Evolutionary conservation across 2,113 vertebrate genomes (phyloP), one percentile per base, ranked within the genome.

Genomic region (Rhea americana): DNA sequence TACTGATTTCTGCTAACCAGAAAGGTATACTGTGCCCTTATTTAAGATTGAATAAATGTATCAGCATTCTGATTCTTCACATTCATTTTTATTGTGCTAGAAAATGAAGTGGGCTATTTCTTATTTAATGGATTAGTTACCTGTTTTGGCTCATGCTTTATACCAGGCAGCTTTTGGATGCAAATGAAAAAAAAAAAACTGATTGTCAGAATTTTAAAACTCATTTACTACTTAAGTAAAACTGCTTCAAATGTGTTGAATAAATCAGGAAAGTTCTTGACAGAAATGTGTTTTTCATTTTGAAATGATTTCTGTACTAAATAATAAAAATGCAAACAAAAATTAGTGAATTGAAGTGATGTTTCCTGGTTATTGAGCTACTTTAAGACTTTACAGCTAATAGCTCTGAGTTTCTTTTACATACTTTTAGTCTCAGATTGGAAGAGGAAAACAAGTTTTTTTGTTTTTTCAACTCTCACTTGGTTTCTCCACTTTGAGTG

Each of bases 121-220:
- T 82, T 82, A 87, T 87, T 91, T 91, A 76, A 76, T 37, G 21
- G 63, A 28, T 82, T 76, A 76, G 82, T 91, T 87, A 71, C 26
- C 21, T 37, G 56, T 75, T 75, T 71, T 30, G 18, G 37, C 30
- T 82, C 14, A 5, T 24, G 11, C 16, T 65, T 70, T n/a, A 7
- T 61, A 7, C 74, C 55, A 43, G 51, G 16, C 59, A 74, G 76
- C 48, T 51, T 81, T 71, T 45, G 63, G 48, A 56, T 28, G 43
- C 50, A 43, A 76, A 9, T 13, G 56, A n/a, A 63, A 58, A 28
- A 63, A 39, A 58, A 30, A 41, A n/a, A 24, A 35, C n/a, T n/a
- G n/a, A 82, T 16, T 1, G 1, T 16, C 62, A 81, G 28, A 76
- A 12, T 56, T 56, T 58, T 70, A 63, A 30, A 82, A 55, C 17